phyloP scores from a whole-genome alignment of 2,888 invertebrate species.

The Flexamia atlantica region DNA sequence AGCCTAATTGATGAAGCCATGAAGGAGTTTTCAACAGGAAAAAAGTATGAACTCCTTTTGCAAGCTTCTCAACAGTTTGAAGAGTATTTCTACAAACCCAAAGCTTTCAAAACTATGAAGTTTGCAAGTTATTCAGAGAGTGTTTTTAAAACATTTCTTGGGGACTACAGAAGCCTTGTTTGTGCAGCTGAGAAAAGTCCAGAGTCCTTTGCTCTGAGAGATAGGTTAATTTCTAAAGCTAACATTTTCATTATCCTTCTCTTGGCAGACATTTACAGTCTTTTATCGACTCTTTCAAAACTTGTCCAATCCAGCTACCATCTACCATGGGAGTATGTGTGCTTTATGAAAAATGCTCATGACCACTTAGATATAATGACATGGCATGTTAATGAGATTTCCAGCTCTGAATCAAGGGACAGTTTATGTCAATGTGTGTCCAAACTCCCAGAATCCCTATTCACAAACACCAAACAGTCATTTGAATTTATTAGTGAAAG shows the following conservation, averaged over 20 bases:
- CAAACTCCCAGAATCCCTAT: conserved; percentile 24
- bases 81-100: background rate
- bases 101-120: background rate
- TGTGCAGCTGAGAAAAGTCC: background rate
- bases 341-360: background rate
- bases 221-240: background rate
- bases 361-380: conserved; percentile 42
- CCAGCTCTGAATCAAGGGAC: background rate
- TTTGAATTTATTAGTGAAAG: background rate
- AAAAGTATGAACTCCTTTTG: background rate
- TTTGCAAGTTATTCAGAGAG: background rate
- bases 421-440: conserved; percentile 9
- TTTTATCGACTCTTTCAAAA: conserved; percentile 40
- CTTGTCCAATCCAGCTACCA: conserved; percentile 21
- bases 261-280: background rate
- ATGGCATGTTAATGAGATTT: conserved; percentile 20
- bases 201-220: background rate
- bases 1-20: background rate
- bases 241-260: background rate
- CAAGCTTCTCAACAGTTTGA: background rate
- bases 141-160: background rate
- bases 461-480: conserved; percentile 35
- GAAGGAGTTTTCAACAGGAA: conserved; percentile 14
- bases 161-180: background rate
- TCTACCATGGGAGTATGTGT: conserved; percentile 34